Evolutionary conservation across 2,888 invertebrate genomes (phyloP).

Genomic region (Strigamia maritima): DNA sequence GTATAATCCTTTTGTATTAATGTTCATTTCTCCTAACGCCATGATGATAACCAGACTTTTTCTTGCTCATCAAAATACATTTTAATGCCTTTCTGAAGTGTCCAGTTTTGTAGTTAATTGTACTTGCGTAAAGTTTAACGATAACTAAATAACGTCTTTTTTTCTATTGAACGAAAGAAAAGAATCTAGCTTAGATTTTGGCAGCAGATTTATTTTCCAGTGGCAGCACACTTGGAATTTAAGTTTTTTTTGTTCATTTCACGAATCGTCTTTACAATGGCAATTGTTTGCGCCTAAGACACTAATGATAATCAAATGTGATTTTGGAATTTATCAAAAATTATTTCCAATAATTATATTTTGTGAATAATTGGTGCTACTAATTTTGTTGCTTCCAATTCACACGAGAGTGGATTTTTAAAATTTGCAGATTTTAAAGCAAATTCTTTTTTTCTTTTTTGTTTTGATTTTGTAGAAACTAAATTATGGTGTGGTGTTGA

Average conservation of each 20-base stretch:
- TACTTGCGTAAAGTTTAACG: background rate
- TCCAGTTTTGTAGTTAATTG: background rate
- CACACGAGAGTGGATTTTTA: background rate
- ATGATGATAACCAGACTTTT: slow-evolving; percentile 34
- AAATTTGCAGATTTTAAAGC: background rate
- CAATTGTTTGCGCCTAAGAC: background rate
- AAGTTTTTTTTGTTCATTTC: background rate
- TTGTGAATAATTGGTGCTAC: background rate
- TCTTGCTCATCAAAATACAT: slow-evolving; percentile 5
- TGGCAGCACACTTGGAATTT: background rate
- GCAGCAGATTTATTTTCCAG: background rate
- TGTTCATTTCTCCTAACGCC: background rate
- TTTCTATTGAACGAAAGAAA: background rate
- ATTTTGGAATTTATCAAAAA: background rate
- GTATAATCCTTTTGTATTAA: slow-evolving; percentile 4
- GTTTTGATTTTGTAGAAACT: background rate
- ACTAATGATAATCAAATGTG: background rate
- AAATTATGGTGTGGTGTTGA: slow-evolving; percentile 1
- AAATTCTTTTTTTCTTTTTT: background rate
- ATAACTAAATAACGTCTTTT: background rate
- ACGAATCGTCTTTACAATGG: background rate
- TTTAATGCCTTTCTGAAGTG: background rate
- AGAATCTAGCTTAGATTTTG: background rate
- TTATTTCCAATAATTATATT: background rate
- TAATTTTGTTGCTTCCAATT: background rate